These are phyloP conservation scores for Drosophila guanche DNA, from an alignment of 1,140 invertebrate genomes.

Conservation along the genomic window DNA sequence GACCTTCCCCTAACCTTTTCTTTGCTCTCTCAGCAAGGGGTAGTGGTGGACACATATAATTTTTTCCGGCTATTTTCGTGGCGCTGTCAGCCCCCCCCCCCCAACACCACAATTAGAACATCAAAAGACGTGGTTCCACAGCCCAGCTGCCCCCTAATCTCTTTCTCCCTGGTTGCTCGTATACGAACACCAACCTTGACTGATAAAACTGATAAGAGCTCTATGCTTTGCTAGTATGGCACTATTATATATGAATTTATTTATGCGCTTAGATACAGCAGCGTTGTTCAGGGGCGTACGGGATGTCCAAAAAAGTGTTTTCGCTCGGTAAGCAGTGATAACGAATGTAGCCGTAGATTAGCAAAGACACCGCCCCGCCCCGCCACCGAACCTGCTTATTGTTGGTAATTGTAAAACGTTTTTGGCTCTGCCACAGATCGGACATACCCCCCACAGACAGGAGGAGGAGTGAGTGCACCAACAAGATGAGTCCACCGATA, in stretches of 20 bases:
- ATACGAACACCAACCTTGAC: slow-evolving; percentile 41
- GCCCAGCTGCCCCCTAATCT: slow-evolving; percentile 13
- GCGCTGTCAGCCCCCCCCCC: neutral
- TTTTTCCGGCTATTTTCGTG: too few relatives aligned
- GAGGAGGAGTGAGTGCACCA: neutral
- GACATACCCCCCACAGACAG: neutral
- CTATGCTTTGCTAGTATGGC: neutral
- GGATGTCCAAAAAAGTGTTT: too few relatives aligned
- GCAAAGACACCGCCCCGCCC: too few relatives aligned
- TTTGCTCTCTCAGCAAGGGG: too few relatives aligned
- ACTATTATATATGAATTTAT: slow-evolving; percentile 12
- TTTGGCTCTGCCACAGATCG: too few relatives aligned
- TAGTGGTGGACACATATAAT: too few relatives aligned
- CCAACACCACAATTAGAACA: too few relatives aligned
- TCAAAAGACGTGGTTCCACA: slow-evolving; percentile 30
- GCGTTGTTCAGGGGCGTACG: slow-evolving; percentile 13
- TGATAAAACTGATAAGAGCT: slow-evolving; percentile 47
- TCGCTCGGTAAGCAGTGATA: too few relatives aligned
- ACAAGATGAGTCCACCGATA: slow-evolving; percentile 82
- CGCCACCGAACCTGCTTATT: neutral
- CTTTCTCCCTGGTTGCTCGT: slow-evolving; percentile 8
- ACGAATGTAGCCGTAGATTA: too few relatives aligned
- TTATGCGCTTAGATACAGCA: slow-evolving; percentile 61
- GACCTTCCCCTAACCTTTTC: too few relatives aligned
- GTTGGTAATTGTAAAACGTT: neutral